Conservation (phyloP, 2,888 invertebrate species). For the Galerucella calmariensis region DNA sequence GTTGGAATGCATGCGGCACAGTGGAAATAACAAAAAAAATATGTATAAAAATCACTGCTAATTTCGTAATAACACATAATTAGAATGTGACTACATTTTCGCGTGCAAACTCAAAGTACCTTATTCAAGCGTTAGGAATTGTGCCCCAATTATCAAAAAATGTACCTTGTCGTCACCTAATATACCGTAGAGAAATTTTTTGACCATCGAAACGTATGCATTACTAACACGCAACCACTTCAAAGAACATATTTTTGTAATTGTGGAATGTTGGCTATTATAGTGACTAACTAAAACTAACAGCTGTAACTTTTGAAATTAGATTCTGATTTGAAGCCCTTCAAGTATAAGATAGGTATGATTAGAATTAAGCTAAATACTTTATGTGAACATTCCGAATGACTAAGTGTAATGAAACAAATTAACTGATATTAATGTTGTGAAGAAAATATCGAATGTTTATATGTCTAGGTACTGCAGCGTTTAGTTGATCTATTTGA, state of each 20-base stretch:
- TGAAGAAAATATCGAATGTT: no score
- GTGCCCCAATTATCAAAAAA: slow-evolving; percentile 1
- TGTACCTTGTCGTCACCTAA: not conserved
- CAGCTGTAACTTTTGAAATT: no score
- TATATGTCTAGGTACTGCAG: no score
- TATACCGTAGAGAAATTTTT: not conserved
- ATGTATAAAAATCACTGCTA: slow-evolving; percentile 1
- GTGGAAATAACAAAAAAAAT: not conserved
- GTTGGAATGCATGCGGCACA: not conserved
- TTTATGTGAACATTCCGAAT: no score
- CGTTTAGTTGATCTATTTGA: no score
- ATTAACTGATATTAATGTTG: no score
- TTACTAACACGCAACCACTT: not conserved
- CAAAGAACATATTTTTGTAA: not conserved
- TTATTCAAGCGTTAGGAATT: not conserved
- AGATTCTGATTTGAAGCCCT: no score
- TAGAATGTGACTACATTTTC: slow-evolving; percentile 1
- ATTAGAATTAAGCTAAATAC: no score
- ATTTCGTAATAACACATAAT: not conserved
- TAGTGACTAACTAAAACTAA: no score
- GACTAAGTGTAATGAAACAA: no score
- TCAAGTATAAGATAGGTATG: no score
- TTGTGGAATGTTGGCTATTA: not conserved
- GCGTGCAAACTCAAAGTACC: not conserved
- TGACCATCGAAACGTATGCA: not conserved